Base-by-base conservation (phyloP, 2,888 invertebrate species). In the Heliothis peltigera region DNA sequence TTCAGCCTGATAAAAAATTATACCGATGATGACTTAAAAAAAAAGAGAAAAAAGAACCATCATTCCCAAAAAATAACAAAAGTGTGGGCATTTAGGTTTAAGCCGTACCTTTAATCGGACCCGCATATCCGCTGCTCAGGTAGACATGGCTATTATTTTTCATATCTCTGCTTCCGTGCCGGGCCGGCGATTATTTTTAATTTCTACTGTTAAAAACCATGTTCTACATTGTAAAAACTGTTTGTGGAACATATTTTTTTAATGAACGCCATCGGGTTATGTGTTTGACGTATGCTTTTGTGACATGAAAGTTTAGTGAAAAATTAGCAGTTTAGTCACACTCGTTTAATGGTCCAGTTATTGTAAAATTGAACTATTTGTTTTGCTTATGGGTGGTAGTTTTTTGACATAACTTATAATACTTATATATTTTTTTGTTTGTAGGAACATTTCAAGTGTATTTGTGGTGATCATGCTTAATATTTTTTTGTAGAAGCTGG, bases 121-220 rank as follows among this genome's bases (percentile, higher is more conserved):
- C 84, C 84, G 84, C 85, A 86, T 86, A 86, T 86, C 87, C 87
- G 83, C 81, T 76, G 68, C 74, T 61, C 80, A 84, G 84, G 84
- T 85, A 86, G 83, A 84, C 81, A 80, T 75, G 75, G 86, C 86
- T 89, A 88, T 90, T 92, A 90, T 91, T 92, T 89, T 89, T 89
- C 91, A 92, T 92, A 91, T 91, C 89, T 89, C 85, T 82, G 87
- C 83, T 88, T 89, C 87, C 90, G 87, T 86, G 84, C 84, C 85
- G 81, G 83, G 81, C 80, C 82, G 79, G 82, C 87, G 87, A 92
- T 94, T 91, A 92, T 85, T 92, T 93, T 93, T 92, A 92, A 92
- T 92, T 89, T 86, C 86, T 84, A 87, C 88, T 86, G 86, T 89
- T 88, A 84, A 87, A 88, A 89, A 86, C 82, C 89, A 85, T 88